Base-by-base conservation (phyloP, 30 jellyfish, hydroid and myxozoan species). In the Chrysaora quinquecirrha region DNA sequence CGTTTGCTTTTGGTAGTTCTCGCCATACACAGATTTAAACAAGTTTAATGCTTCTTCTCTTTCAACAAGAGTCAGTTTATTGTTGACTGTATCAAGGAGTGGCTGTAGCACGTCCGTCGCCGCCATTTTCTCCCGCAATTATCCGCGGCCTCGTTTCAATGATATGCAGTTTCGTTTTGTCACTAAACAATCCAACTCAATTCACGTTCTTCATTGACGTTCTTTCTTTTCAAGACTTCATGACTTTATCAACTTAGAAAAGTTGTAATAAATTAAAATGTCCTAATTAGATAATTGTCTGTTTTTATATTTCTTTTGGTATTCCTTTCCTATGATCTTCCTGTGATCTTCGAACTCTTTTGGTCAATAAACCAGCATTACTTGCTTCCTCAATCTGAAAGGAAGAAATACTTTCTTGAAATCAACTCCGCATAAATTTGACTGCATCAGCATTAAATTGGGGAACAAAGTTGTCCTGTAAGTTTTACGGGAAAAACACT, bases 351-450 rank as follows among this genome's bases (percentile, higher is more conserved):
- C 86, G 71, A 30, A 54, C 63, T 30, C 78, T 80, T 52, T 77
- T 47, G 34, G 86, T 64, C 0, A 86, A 64, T 34, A 75, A 64
- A 16, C 96, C 96, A 0, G 79, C 61, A 27, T 66, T 69, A 1
- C 87, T 72, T 11, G 96, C 96, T 28, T 86, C 90, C 19, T 33
- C 52, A 18, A 86, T 90, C 96, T 86, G 46, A 20, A 31, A 83
- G 61, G 10, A 22, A 35, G 31, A 23, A 16, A 71, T 10, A 27
- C 10, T 7, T 67, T 19, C 34, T 4, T 4, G 33, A n/a, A 60
- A 60, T 27, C 9, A 60, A 27, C 33, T 21, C 29, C 33, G 6
- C 9, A 21, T n/a, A 60, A 12, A 4, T 6, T 4, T 60, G n/a
- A n/a, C 14, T 6, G 16, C 16, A 43, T 6, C 16, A 6, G 58